These are phyloP conservation scores for Oriolus oriolus DNA, from an alignment of 2,113 vertebrate genomes.

Conservation along the genomic window DNA sequence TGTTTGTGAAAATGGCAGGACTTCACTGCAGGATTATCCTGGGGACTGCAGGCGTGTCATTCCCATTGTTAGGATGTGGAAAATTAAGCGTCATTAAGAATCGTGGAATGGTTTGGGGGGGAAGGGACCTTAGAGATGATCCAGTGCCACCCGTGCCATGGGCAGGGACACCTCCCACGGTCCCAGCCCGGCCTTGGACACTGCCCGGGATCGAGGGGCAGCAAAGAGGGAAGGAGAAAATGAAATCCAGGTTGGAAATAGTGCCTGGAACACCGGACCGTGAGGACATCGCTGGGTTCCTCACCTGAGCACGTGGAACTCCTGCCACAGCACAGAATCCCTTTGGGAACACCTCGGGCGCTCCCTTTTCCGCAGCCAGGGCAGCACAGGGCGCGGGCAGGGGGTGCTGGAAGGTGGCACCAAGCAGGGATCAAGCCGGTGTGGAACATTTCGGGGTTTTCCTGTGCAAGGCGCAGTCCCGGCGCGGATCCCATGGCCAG, in stretches of 20 bases:
- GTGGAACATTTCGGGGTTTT: background rate
- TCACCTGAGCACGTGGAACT: background rate
- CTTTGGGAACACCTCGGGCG: fast-evolving
- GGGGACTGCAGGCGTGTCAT: fast-evolving
- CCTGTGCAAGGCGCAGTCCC: too few relatives aligned
- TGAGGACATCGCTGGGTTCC: background rate
- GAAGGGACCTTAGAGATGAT: background rate
- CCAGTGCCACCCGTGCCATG: background rate
- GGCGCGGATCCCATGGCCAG: background rate
- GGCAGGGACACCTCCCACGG: background rate
- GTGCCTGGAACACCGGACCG: background rate
- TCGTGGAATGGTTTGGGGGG: background rate
- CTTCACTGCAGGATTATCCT: background rate
- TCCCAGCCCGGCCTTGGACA: background rate
- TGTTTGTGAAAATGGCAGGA: background rate
- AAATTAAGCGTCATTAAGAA: background rate
- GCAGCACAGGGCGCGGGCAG: background rate
- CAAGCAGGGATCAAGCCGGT: background rate
- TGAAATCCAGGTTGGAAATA: background rate
- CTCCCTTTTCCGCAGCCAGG: background rate
- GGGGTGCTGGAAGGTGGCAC: background rate
- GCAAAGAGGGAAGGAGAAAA: background rate
- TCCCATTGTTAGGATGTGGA: background rate
- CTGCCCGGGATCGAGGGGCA: background rate
- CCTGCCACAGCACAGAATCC: background rate